phyloP scores from a whole-genome alignment of 2,113 vertebrate genomes.

The Synodontis membranacea region DNA sequence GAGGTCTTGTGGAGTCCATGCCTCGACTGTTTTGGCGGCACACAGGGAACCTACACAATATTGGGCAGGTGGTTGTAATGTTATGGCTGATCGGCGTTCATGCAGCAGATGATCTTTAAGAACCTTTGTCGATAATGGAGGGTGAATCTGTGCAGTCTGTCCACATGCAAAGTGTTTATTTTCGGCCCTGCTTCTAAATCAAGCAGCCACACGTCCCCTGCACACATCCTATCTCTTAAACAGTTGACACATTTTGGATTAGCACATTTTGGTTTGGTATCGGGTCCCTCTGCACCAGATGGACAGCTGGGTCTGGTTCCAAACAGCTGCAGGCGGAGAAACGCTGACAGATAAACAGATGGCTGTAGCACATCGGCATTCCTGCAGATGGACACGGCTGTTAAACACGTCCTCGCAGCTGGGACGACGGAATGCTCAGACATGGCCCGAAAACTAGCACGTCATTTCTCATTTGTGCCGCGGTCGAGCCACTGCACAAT shows the following conservation, averaged over 20 bases:
- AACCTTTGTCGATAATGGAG: neutral
- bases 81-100: no score
- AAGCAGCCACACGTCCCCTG: neutral
- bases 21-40: no score
- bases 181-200: neutral
- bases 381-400: conserved; percentile 23
- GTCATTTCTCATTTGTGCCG: conserved; percentile 21
- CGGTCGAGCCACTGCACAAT: neutral
- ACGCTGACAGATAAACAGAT: conserved; percentile 43
- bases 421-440: neutral
- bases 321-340: conserved; percentile 27
- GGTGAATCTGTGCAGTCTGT: conserved; percentile 4
- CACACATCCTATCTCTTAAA: conserved; percentile 12
- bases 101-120: neutral
- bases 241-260: conserved; percentile 13
- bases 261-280: conserved; percentile 8
- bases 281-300: conserved; percentile 23
- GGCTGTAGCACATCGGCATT: conserved; percentile 23
- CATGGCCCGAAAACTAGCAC: neutral
- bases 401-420: conserved; percentile 38
- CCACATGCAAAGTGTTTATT: neutral
- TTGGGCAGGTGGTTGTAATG: no score
- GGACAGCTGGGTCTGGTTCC: conserved; percentile 36
- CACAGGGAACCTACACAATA: no score
- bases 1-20: no score